Percentiles rank a stretch among this genome's conserved stretches.
Evolutionary conservation across 2,888 invertebrate species (phyloP).

Genomic region (Chydorus sphaericus): DNA sequence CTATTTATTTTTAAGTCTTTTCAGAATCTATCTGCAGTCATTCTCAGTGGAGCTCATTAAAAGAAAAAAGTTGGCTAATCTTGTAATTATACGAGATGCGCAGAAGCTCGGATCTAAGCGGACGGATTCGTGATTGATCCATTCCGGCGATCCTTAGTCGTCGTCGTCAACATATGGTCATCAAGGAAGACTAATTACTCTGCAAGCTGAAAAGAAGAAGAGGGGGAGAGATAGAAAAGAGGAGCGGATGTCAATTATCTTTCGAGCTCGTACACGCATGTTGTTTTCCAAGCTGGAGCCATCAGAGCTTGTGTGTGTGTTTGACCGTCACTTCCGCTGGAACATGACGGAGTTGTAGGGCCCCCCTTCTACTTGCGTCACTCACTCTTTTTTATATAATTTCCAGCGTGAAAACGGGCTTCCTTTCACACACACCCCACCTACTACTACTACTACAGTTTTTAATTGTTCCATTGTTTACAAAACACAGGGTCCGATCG

Average conservation of each 20-base stretch:
- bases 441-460: neutral
- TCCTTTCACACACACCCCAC: neutral
- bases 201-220: no score
- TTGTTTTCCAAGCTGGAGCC: constrained; percentile 3
- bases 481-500: neutral
- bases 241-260: constrained; percentile 5
- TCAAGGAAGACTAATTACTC: no score
- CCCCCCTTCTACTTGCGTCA: neutral
- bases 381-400: neutral
- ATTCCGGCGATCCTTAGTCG: no score
- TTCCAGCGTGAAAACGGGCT: neutral
- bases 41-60: no score
- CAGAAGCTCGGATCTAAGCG: no score
- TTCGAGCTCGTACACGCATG: neutral
- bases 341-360: neutral
- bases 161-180: no score
- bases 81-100: no score
- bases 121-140: no score
- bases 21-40: no score
- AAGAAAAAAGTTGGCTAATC: no score
- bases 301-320: neutral
- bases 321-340: constrained; percentile 2
- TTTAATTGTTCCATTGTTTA: constrained; percentile 1
- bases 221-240: no score
- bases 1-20: no score